Evolutionary conservation across 2,797 vertebrate species (phyloP).

Genomic region (Phyllotis vaccarum): DNA sequence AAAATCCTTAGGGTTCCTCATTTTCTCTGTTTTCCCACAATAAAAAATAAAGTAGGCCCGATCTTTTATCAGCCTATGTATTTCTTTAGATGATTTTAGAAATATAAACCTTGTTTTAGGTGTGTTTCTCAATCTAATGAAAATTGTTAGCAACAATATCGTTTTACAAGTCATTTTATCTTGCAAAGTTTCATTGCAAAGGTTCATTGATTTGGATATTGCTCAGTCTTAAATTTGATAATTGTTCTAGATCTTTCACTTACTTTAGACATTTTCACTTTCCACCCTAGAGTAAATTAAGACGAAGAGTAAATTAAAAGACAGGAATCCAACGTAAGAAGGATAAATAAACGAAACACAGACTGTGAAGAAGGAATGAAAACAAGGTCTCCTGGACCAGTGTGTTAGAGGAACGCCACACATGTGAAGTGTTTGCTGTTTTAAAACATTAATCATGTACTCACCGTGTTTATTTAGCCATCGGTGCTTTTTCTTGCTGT

Average conservation of each 20-base stretch:
- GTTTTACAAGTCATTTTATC: conserved; percentile 70
- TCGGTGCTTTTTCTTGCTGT: conserved; percentile 80
- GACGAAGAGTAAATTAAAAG: conserved; percentile 81
- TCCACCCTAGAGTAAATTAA: conserved; percentile 80
- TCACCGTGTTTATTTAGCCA: conserved; percentile 88
- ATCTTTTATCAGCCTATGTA: neutral
- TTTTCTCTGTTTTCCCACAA: neutral
- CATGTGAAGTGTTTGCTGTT: conserved; percentile 87
- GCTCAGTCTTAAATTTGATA: conserved; percentile 73
- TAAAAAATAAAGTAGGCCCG: neutral
- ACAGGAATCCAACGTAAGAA: conserved; percentile 82
- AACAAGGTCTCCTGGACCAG: conserved; percentile 79
- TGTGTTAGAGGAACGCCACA: conserved; percentile 83
- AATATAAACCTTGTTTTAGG: conserved; percentile 56
- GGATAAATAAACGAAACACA: conserved; percentile 87
- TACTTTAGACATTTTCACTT: conserved; percentile 82
- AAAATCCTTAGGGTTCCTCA: neutral
- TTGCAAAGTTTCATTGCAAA: conserved; percentile 67
- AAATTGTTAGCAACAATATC: conserved; percentile 61
- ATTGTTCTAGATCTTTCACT: conserved; percentile 79
- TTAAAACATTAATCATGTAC: conserved; percentile 87
- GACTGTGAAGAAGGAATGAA: conserved; percentile 85
- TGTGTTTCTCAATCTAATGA: conserved; percentile 64
- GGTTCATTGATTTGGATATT: conserved; percentile 69
- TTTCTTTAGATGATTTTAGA: conserved; percentile 28